Percentiles rank a stretch among this genome's conserved stretches.
phyloP scores from a whole-genome alignment of 2,113 vertebrate species.

The Ammodytes marinus region DNA sequence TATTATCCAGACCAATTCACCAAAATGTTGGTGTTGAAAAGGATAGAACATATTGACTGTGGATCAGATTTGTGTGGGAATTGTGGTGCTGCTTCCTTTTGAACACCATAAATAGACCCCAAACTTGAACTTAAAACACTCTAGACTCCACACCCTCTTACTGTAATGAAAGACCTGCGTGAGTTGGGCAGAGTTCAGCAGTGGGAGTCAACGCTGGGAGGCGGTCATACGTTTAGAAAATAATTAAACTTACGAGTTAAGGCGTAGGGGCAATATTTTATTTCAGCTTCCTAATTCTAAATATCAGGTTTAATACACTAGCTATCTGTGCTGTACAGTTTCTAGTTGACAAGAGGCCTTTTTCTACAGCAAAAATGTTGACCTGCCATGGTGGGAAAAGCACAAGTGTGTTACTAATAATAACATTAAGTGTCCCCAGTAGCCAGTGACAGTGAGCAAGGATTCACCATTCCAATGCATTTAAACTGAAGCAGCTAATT shows the following conservation, averaged over 20 bases:
- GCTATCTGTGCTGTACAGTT: too few relatives aligned
- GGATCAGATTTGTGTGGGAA: neutral
- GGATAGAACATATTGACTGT: neutral
- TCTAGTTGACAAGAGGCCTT: too few relatives aligned
- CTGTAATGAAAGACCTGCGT: constrained; percentile 58
- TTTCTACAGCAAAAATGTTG: neutral
- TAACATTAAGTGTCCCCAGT: neutral
- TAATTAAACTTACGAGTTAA: too few relatives aligned
- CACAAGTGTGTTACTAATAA: neutral
- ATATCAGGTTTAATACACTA: too few relatives aligned
- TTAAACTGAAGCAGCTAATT: neutral
- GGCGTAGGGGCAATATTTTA: too few relatives aligned
- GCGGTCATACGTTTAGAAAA: too few relatives aligned
- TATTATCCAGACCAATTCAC: neutral
- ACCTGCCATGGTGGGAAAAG: neutral
- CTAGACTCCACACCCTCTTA: constrained; percentile 25
- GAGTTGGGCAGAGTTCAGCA: neutral
- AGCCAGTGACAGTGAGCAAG: neutral
- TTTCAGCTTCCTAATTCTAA: too few relatives aligned
- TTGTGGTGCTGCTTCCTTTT: constrained; percentile 16
- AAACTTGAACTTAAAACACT: constrained; percentile 16
- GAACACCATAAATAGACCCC: constrained; percentile 38
- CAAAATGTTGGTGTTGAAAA: neutral
- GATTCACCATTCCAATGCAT: neutral
- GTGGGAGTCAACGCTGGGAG: neutral